These are phyloP conservation scores for Lamprotornis superbus DNA, from an alignment of 2,113 vertebrate species.

Conservation along the genomic window DNA sequence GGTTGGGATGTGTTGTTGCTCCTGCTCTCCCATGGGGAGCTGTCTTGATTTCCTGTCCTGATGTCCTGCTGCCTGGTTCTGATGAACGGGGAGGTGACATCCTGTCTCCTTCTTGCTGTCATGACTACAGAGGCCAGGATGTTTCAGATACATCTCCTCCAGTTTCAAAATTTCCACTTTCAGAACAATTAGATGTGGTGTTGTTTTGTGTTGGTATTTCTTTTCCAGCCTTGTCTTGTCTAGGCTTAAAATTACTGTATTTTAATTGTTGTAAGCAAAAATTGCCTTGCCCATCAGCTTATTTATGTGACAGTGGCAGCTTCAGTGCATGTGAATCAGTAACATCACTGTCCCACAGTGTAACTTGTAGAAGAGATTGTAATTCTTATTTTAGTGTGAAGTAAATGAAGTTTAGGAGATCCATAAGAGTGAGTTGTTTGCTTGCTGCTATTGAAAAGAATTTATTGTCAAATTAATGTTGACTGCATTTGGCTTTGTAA, in stretches of 20 bases:
- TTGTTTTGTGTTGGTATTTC: neutral
- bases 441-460: neutral
- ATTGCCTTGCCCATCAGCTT: neutral
- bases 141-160: neutral
- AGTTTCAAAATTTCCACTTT: neutral
- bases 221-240: neutral
- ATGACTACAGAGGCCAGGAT: neutral
- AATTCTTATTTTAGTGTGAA: neutral
- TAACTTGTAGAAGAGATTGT: neutral
- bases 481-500: neutral
- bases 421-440: neutral
- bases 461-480: neutral
- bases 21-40: neutral
- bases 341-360: neutral
- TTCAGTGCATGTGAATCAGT: neutral
- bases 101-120: neutral
- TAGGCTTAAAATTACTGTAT: neutral
- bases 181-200: neutral
- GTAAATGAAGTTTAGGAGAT: neutral
- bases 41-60: neutral
- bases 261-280: neutral
- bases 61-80: neutral
- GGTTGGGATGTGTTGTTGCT: neutral
- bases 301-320: neutral
- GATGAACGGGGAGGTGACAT: neutral